A percentile compares a stretch with the other conserved stretches of the same genome.
These are phyloP conservation scores for Orcinus orca DNA, from an alignment of 2,113 vertebrate genomes.

Conservation along the genomic window DNA sequence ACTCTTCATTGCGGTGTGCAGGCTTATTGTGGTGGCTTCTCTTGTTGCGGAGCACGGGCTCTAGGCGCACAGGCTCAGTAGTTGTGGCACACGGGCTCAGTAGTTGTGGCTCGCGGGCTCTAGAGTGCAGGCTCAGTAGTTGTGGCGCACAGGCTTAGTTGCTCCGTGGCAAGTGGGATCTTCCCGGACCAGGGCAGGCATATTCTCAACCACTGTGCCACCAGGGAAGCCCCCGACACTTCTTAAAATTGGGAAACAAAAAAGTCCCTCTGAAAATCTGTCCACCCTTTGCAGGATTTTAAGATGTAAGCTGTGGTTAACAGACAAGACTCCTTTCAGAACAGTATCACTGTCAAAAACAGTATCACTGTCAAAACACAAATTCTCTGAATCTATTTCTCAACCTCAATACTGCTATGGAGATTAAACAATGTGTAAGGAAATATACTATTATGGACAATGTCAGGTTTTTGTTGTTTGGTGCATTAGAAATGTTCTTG, in stretches of 20 bases:
- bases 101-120: too few relatives aligned
- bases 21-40: too few relatives aligned
- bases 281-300: not conserved
- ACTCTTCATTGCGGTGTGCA: too few relatives aligned
- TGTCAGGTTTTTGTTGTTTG: not conserved
- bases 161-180: too few relatives aligned
- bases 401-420: not conserved
- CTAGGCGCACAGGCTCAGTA: too few relatives aligned
- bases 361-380: not conserved
- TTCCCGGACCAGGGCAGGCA: too few relatives aligned
- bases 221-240: not conserved
- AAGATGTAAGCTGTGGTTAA: not conserved
- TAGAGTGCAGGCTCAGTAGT: too few relatives aligned
- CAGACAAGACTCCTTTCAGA: not conserved
- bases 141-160: too few relatives aligned
- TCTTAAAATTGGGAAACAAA: not conserved
- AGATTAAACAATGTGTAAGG: not conserved
- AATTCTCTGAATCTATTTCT: not conserved
- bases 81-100: too few relatives aligned
- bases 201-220: too few relatives aligned
- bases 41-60: too few relatives aligned
- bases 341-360: not conserved
- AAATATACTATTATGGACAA: not conserved
- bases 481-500: conserved; percentile 44
- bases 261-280: not conserved